Evolutionary conservation across 2,113 vertebrate species (phyloP), one percentile per base, ranked within the genome.

Genomic region (Microcebus murinus): DNA sequence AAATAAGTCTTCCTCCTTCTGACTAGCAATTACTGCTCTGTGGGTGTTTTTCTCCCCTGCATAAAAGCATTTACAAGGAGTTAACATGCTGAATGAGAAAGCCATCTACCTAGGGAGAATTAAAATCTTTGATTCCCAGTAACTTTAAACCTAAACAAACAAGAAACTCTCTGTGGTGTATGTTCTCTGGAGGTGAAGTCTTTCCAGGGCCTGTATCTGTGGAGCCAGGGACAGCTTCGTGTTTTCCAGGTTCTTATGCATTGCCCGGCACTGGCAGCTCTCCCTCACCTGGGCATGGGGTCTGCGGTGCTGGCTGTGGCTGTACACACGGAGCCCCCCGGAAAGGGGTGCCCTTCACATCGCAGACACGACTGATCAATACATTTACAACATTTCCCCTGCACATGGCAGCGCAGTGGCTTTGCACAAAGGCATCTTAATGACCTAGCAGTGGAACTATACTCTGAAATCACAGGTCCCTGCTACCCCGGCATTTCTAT

Each of bases 141-240:
- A 14, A 68, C 79, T 67, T 42, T 71, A 77, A 70, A 85, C 81
- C 25, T 80, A 25, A 93, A 80, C 42, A 70, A 90, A 39, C 10
- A 42, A 68, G 50, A 55, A 15, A 36, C 0, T 12, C 13, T 87
- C 8, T 45, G 42, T 4, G 42, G 6, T 45, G 42, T 45, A 45
- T n/a, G 61, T 57, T 80, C 7, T 29, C 31, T 55, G 23, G 27
- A 3, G 2, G 10, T 31, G 85, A 81, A 9, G 31, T 65, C 8
- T 87, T 65, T 36, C 31, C 12, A 63, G 52, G 45, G 9, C 3
- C 34, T 20, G 31, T 45, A 42, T 89, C 50, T 52, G 18, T 14
- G 15, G 48, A 36, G n/a, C 45, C 23, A 13, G 84, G 21, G 8
- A 70, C 1, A 21, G 79, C 21, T 39, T 57, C 12, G 0, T 3